Evolutionary conservation across 2,113 vertebrate genomes (phyloP).

Genomic region (Amia ocellicauda): DNA sequence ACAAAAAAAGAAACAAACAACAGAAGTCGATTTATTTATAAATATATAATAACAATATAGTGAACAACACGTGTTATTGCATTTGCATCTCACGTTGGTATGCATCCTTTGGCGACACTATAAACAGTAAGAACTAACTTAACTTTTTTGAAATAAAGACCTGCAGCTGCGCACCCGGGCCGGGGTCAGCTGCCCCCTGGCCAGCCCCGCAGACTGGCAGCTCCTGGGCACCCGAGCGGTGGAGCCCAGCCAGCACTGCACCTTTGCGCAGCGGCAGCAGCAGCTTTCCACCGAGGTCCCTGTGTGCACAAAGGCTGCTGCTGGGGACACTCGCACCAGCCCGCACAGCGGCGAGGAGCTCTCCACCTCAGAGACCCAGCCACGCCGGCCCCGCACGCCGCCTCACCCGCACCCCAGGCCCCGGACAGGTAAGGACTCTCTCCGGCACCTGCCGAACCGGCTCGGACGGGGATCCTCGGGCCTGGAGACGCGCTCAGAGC

Average conservation of each 20-base stretch:
- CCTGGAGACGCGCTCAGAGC: slow-evolving; percentile 35
- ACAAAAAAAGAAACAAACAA: no score
- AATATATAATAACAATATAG: no score
- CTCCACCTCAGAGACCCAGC: slow-evolving; percentile 35
- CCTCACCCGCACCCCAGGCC: slow-evolving; percentile 19
- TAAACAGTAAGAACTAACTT: no score
- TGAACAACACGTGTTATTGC: no score
- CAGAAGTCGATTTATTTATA: no score
- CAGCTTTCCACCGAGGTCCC: slow-evolving; percentile 54
- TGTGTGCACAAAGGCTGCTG: slow-evolving; percentile 73
- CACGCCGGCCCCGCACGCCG: slow-evolving; percentile 27
- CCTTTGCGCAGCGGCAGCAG: slow-evolving; percentile 72
- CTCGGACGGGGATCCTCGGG: slow-evolving; percentile 15
- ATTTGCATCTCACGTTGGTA: no score
- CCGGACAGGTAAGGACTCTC: slow-evolving; percentile 53
- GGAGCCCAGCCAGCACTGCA: slow-evolving; percentile 51
- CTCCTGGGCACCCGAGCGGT: slow-evolving; percentile 25
- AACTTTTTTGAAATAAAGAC: no score
- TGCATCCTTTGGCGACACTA: no score
- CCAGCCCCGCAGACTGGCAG: slow-evolving; percentile 18
- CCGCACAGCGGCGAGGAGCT: slow-evolving; percentile 60
- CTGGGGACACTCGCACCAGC: slow-evolving; percentile 59
- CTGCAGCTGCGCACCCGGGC: slow-evolving; percentile 27
- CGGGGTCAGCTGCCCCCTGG: background rate
- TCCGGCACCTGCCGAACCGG: slow-evolving; percentile 31